These are phyloP conservation scores for Melanotaenia trifasciata DNA, from an alignment of 2,797 vertebrate genomes.

Conservation along the genomic window DNA sequence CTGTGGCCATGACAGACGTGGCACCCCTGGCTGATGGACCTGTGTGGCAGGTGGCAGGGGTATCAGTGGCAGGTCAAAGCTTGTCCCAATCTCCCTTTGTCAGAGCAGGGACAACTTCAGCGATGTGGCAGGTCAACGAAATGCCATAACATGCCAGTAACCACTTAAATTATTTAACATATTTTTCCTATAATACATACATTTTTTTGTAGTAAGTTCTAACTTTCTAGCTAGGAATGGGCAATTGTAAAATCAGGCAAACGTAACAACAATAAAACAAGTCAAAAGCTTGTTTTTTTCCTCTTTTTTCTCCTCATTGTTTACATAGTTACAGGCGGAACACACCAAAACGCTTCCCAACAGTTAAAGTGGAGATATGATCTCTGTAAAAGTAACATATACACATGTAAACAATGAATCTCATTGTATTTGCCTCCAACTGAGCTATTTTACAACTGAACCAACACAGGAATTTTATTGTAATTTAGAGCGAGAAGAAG, in stretches of 20 bases:
- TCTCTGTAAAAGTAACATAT: background rate
- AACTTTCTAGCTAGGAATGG: no score
- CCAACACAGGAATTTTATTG: no score
- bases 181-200: no score
- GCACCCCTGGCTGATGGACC: constrained; percentile 64
- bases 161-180: background rate
- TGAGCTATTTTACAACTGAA: no score
- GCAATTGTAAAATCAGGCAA: background rate
- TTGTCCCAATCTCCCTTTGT: constrained; percentile 32
- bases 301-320: no score
- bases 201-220: no score
- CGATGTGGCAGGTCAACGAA: constrained; percentile 15
- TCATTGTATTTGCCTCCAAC: no score
- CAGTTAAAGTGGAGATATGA: no score
- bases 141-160: constrained; percentile 4
- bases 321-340: background rate
- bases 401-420: no score
- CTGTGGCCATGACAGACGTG: constrained; percentile 57
- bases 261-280: background rate
- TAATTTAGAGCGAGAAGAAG: no score
- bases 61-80: constrained; percentile 50
- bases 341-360: no score
- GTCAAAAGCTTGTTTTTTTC: no score
- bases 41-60: constrained; percentile 49
- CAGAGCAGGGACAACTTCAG: constrained; percentile 8